A percentile compares a stretch with the other conserved stretches of the same genome.
These are phyloP conservation scores for Xylota segnis DNA, from an alignment of 2,888 invertebrate genomes.

Conservation along the genomic window DNA sequence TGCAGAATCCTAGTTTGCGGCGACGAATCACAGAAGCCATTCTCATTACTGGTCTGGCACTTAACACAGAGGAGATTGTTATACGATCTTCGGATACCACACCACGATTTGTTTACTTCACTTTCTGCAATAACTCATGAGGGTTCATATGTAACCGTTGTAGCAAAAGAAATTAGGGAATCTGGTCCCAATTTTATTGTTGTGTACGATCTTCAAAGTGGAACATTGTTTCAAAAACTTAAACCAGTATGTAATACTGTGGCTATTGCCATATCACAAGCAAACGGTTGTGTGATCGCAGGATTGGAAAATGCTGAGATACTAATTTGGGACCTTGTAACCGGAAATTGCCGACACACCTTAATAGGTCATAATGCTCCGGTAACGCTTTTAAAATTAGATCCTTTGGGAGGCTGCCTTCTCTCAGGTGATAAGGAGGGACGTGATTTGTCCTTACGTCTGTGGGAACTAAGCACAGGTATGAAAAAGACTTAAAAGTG, in stretches of 20 bases:
- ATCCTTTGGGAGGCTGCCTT: constrained; percentile 89
- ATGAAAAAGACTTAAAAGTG: constrained; percentile 9
- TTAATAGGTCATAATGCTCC: constrained; percentile 92
- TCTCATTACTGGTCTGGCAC: constrained; percentile 95
- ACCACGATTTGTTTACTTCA: constrained; percentile 94
- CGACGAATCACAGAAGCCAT: constrained; percentile 96
- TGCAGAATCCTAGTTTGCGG: constrained; percentile 93
- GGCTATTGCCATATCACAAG: constrained; percentile 93
- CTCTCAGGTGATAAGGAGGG: constrained; percentile 90
- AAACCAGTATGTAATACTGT: constrained; percentile 93
- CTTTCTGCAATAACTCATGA: constrained; percentile 94
- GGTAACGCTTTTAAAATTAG: constrained; percentile 90
- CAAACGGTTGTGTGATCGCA: constrained; percentile 93
- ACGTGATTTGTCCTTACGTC: constrained; percentile 90
- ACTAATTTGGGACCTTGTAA: constrained; percentile 94
- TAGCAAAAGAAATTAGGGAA: constrained; percentile 89
- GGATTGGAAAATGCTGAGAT: constrained; percentile 93
- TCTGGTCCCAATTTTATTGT: constrained; percentile 95
- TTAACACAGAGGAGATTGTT: constrained; percentile 92
- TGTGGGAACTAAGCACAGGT: constrained; percentile 94
- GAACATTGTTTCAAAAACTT: constrained; percentile 96
- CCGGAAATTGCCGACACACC: constrained; percentile 92
- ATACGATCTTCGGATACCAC: constrained; percentile 94
- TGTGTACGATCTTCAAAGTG: constrained; percentile 95
- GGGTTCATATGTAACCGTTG: constrained; percentile 91